Base-by-base conservation (phyloP, 2,113 vertebrate genomes). In the Leptobrachium ailaonicum region DNA sequence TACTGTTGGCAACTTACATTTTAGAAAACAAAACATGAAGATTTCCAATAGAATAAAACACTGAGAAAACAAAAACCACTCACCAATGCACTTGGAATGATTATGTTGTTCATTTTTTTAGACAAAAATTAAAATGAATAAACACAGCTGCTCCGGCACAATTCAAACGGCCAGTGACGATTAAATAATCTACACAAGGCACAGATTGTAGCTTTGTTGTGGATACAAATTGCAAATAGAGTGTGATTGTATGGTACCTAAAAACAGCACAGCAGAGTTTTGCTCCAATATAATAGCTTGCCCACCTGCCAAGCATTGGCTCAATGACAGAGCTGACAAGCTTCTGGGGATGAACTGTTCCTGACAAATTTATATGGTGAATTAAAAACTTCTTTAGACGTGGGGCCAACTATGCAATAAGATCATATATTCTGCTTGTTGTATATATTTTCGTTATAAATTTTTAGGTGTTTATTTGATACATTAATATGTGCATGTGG, bases 201-300 rank as follows among this genome's bases (percentile, higher is more conserved):
- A 73, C 77, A 79, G 77, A 73, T 73, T 79, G 69, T 40, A 43
- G 71, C 68, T 74, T 58, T 80, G 78, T 80, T 80, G 78, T 80
- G 71, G 71, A 80, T 73, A 80, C 78, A 62, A 45, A 45, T 41
- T 80, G 66, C 63, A 58, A 58, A 68, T 45, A 71, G 47, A 80
- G 67, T 80, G 58, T 8, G 53, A 12, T 32, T 67, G n/a, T 42
- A 63, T 12, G 14, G 40, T 32, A 68, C 42, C 41, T 56, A 73
- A 77, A 54, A 41, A 53, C 75, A 67, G 64, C 64, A 4, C 8
- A 12, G 41, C 75, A 2, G 47, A 12, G 20, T 54, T 44, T 71
- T 71, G 40, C 20, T 71, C 32, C 47, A 41, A 32, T 42, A 43
- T 63, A 14, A 68, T 76, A 76, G 13, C 9, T 63, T 50, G 53